Percentiles rank a stretch among this genome's conserved stretches.
These are phyloP conservation scores for Agrilus planipennis DNA, from an alignment of 1,140 invertebrate genomes.

Conservation along the genomic window DNA sequence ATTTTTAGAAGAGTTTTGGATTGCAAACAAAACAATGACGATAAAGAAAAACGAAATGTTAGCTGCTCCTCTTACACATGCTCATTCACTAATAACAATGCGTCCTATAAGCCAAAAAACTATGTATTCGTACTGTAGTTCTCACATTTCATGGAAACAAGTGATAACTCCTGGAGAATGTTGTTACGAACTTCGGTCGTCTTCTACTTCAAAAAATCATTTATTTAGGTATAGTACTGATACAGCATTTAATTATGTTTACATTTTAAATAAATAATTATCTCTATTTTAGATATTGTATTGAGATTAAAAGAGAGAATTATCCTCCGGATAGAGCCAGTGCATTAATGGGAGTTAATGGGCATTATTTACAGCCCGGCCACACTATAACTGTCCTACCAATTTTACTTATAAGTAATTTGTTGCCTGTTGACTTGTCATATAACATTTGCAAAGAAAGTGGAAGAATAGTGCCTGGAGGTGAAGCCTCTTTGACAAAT, in stretches of 20 bases:
- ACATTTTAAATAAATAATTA: background rate
- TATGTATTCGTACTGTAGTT: slow-evolving; percentile 46
- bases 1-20: slow-evolving; percentile 12
- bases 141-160: slow-evolving; percentile 52
- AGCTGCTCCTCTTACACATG: slow-evolving; percentile 52
- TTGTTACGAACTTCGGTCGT: slow-evolving; percentile 38
- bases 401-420: slow-evolving; percentile 67
- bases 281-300: slow-evolving; percentile 54
- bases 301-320: slow-evolving; percentile 63
- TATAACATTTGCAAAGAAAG: slow-evolving; percentile 43
- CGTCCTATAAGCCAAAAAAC: slow-evolving; percentile 26
- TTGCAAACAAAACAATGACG: slow-evolving; percentile 20
- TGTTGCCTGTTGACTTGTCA: slow-evolving; percentile 61
- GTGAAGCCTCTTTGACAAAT: slow-evolving; percentile 19
- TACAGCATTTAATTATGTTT: background rate
- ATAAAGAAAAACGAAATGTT: slow-evolving; percentile 34
- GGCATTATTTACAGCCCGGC: slow-evolving; percentile 50
- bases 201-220: slow-evolving; percentile 33
- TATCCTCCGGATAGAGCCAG: slow-evolving; percentile 54
- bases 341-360: slow-evolving; percentile 9
- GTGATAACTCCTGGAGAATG: slow-evolving; percentile 46
- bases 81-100: slow-evolving; percentile 47
- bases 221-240: slow-evolving; percentile 33
- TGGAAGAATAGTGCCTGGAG: slow-evolving; percentile 47
- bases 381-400: slow-evolving; percentile 77